Conservation (phyloP, 1,140 invertebrate genomes). For the Calliopsis andreniformis region DNA sequence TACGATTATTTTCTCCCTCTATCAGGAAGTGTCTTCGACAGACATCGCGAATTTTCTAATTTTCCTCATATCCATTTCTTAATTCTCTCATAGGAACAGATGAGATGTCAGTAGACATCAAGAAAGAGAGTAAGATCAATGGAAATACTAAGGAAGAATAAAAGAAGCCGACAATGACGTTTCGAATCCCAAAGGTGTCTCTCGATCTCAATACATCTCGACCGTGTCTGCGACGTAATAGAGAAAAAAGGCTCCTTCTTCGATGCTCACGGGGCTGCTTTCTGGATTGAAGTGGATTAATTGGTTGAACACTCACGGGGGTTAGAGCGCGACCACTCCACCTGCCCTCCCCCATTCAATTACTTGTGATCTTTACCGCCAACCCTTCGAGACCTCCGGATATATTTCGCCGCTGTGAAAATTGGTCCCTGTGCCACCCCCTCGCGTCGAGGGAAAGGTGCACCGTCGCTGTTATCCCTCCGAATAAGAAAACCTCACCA, state of each 20-base stretch:
- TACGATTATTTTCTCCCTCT: too few species aligned
- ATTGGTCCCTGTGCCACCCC: conserved; percentile 55
- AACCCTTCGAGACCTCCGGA: conserved; percentile 69
- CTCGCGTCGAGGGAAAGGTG: conserved; percentile 47
- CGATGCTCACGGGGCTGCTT: conserved; percentile 70
- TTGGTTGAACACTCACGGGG: conserved; percentile 77
- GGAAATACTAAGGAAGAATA: neutral
- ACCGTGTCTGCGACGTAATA: conserved; percentile 58
- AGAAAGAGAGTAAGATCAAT: conserved; percentile 13
- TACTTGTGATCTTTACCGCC: conserved; percentile 74
- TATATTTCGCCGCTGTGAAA: conserved; percentile 65
- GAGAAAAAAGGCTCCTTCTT: conserved; percentile 62
- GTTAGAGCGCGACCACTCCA: conserved; percentile 61
- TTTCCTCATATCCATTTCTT: too few species aligned
- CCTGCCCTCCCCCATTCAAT: conserved; percentile 68
- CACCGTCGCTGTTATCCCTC: conserved; percentile 57
- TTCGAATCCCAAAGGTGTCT: conserved; percentile 61
- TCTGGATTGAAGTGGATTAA: conserved; percentile 77
- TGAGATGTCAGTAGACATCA: neutral
- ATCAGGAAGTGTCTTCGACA: too few species aligned
- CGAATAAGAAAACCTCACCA: conserved; percentile 62
- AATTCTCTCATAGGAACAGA: neutral
- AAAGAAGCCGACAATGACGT: conserved; percentile 16
- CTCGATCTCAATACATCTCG: conserved; percentile 75
- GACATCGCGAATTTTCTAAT: too few species aligned